These are phyloP conservation scores for Pimephales promelas DNA, from an alignment of 2,113 vertebrate genomes.

Conservation along the genomic window DNA sequence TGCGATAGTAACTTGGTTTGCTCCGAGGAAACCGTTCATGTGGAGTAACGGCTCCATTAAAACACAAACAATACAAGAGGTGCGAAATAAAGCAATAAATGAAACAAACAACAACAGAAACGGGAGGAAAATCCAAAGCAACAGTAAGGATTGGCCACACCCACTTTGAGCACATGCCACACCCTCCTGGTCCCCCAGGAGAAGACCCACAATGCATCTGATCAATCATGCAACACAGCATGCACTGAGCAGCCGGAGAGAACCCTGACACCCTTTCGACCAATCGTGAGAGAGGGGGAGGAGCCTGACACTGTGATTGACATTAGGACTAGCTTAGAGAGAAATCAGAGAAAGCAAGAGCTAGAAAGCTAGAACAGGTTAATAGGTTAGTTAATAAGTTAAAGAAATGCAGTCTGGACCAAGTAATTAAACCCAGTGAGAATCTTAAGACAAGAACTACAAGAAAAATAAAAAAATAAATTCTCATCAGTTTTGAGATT, in stretches of 20 bases:
- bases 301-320: conserved; percentile 40
- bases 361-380: neutral
- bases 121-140: conserved; percentile 42
- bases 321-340: conserved; percentile 70
- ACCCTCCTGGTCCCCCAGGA: conserved; percentile 81
- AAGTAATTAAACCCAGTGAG: neutral
- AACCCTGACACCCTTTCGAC: conserved; percentile 83
- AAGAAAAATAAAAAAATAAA: neutral
- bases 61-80: conserved; percentile 28
- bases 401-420: neutral
- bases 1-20: neutral
- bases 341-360: conserved; percentile 10
- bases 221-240: conserved; percentile 93
- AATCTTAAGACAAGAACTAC: neutral
- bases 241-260: conserved; percentile 87
- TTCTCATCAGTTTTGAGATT: neutral
- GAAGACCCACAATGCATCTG: conserved; percentile 85
- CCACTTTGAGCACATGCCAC: conserved; percentile 82
- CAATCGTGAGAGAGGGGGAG: conserved; percentile 42
- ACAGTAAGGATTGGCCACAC: conserved; percentile 66
- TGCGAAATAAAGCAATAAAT: conserved; percentile 55
- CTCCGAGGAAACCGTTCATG: neutral
- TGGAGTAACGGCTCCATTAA: conserved; percentile 8
- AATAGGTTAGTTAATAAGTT: neutral
- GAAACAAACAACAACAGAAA: conserved; percentile 55